A percentile compares a stretch with the other conserved stretches of the same genome.
phyloP scores from a whole-genome alignment of 2,113 vertebrate genomes.

The Tursiops truncatus region DNA sequence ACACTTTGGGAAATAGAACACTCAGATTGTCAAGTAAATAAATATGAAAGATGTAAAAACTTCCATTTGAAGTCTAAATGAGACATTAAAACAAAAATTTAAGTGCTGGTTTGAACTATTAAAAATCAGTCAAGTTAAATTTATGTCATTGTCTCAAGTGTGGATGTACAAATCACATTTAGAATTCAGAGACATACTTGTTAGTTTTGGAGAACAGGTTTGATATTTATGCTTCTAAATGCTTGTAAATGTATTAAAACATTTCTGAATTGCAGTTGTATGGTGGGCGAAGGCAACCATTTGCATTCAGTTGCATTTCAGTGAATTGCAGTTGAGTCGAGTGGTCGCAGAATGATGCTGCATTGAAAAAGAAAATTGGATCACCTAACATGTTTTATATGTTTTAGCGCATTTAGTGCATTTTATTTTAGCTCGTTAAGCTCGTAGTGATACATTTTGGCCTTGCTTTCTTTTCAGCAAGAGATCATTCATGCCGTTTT shows the following conservation, averaged over 20 bases:
- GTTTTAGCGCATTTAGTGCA: background rate
- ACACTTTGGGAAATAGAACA: background rate
- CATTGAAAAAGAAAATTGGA: background rate
- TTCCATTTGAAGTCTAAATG: background rate
- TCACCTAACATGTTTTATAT: background rate
- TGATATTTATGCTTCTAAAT: slow-evolving; percentile 3
- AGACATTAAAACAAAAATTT: slow-evolving; percentile 11
- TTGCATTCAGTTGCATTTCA: background rate
- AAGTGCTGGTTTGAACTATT: background rate
- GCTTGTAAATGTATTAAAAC: background rate
- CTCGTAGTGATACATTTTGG: background rate
- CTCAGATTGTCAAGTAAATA: background rate
- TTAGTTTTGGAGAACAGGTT: slow-evolving; percentile 8
- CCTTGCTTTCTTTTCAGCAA: background rate
- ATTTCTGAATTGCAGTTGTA: background rate
- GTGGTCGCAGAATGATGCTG: background rate
- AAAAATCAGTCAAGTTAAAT: slow-evolving; percentile 21
- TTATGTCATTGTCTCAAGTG: background rate
- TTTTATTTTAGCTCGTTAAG: background rate
- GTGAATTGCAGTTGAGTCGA: background rate
- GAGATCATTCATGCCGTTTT: background rate
- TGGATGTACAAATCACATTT: background rate
- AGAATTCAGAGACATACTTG: background rate
- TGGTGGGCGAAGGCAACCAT: background rate
- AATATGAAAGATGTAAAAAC: slow-evolving; percentile 35